phyloP scores from a whole-genome alignment of 1,140 invertebrate species.

The Drosophila seguyi region DNA sequence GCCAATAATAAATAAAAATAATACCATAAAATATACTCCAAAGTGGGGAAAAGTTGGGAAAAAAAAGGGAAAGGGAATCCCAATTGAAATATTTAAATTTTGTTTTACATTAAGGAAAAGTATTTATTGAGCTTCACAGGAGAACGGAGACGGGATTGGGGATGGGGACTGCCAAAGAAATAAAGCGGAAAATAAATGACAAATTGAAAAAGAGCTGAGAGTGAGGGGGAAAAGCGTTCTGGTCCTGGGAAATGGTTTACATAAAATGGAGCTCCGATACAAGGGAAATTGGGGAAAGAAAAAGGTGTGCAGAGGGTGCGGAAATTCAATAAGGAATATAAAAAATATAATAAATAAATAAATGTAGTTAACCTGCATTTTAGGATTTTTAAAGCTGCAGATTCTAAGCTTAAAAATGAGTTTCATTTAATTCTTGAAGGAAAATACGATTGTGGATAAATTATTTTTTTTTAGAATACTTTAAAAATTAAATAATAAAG shows the following conservation, averaged over 20 bases:
- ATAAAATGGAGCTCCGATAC: slow-evolving; percentile 1
- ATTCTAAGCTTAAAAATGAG: not conserved
- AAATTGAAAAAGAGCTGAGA: slow-evolving; percentile 22
- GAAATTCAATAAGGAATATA: not conserved
- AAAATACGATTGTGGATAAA: not conserved
- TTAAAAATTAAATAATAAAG: too few relatives aligned
- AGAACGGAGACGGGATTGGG: too few relatives aligned
- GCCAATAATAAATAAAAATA: slow-evolving; percentile 53
- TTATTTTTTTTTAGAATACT: too few relatives aligned
- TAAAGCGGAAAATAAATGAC: slow-evolving; percentile 43
- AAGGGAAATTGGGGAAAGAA: not conserved
- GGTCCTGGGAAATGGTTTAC: not conserved
- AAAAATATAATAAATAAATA: not conserved
- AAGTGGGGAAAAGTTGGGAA: slow-evolving; percentile 45
- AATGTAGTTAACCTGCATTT: not conserved
- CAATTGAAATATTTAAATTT: slow-evolving; percentile 44
- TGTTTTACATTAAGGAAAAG: slow-evolving; percentile 31
- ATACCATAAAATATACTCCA: slow-evolving; percentile 47
- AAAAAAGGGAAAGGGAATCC: slow-evolving; percentile 3
- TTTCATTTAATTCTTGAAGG: not conserved
- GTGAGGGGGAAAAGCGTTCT: not conserved
- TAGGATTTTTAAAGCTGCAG: too few relatives aligned
- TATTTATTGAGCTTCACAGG: slow-evolving; percentile 25
- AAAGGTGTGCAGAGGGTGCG: not conserved
- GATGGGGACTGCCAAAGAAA: not conserved